phyloP scores from a whole-genome alignment of 2,888 invertebrate species.

The Lathronympha strigana region DNA sequence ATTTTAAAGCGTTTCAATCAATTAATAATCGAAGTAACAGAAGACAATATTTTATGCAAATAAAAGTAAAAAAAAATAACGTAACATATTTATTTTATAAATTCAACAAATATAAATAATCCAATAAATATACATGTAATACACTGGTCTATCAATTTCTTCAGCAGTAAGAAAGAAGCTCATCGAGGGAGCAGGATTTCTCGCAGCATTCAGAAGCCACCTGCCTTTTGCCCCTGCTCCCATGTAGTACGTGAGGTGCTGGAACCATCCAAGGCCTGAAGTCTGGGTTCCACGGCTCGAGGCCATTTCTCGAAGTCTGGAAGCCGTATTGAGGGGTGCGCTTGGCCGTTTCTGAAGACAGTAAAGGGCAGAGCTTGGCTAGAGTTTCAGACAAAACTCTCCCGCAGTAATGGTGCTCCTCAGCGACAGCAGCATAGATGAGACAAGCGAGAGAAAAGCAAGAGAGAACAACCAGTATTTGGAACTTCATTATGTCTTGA shows the following conservation, averaged over 20 bases:
- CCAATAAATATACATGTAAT: not conserved
- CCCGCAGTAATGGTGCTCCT: slow-evolving; percentile 45
- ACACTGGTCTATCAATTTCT: not conserved
- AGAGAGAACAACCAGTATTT: slow-evolving; percentile 5
- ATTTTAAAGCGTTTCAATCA: too few species aligned
- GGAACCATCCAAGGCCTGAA: slow-evolving; percentile 28
- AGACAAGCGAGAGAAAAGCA: slow-evolving; percentile 12
- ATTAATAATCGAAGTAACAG: too few species aligned
- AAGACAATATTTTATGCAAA: too few species aligned
- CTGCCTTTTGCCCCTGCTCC: slow-evolving; percentile 40
- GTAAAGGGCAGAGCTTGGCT: slow-evolving; percentile 43
- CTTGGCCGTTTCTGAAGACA: slow-evolving; percentile 5
- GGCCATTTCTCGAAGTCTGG: not conserved
- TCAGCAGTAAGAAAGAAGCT: slow-evolving; percentile 44
- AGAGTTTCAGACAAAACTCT: slow-evolving; percentile 43
- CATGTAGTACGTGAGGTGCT: slow-evolving; percentile 9
- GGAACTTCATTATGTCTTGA: slow-evolving; percentile 25
- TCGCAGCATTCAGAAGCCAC: slow-evolving; percentile 54
- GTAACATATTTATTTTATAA: slow-evolving; percentile 14
- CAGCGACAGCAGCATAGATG: slow-evolving; percentile 29
- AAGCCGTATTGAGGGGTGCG: not conserved
- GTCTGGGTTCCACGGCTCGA: slow-evolving; percentile 4
- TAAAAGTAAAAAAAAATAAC: not conserved
- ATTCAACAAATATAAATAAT: slow-evolving; percentile 4
- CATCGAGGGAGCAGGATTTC: slow-evolving; percentile 50